Evolutionary conservation across 2,888 invertebrate species (phyloP).

Genomic region (Girardia tigrina): DNA sequence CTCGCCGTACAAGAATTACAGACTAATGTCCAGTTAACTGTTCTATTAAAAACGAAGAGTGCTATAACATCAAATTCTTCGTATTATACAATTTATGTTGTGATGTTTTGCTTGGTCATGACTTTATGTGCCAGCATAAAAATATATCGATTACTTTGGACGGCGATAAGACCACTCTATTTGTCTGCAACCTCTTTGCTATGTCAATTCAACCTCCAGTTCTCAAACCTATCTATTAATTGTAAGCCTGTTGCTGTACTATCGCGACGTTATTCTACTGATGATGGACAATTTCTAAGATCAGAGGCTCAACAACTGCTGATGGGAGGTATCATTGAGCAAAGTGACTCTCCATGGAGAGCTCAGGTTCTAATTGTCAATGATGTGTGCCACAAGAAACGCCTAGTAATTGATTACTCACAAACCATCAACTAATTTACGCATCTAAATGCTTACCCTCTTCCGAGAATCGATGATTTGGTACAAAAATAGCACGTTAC

Average conservation of each 20-base stretch:
- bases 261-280: constrained; percentile 28
- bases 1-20: no score
- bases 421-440: constrained; percentile 32
- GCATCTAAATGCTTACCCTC: constrained; percentile 32
- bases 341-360: constrained; percentile 31
- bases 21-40: no score
- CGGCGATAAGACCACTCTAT: constrained; percentile 20
- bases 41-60: no score
- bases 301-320: constrained; percentile 27
- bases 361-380: constrained; percentile 28
- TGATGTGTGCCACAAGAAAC: constrained; percentile 17
- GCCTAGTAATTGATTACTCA: constrained; percentile 32
- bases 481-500: constrained; percentile 31
- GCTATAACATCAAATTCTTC: no score
- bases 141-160: constrained; percentile 27
- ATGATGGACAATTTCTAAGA: constrained; percentile 29
- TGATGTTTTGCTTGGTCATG: constrained; percentile 33
- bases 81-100: constrained; percentile 30
- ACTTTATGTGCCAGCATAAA: constrained; percentile 27
- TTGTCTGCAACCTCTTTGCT: constrained; percentile 24
- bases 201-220: constrained; percentile 27
- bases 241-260: constrained; percentile 31
- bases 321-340: constrained; percentile 32
- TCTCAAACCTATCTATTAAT: constrained; percentile 28
- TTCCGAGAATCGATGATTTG: constrained; percentile 34